phyloP scores from a whole-genome alignment of 2,797 vertebrate species.

The Falco columbarius region DNA sequence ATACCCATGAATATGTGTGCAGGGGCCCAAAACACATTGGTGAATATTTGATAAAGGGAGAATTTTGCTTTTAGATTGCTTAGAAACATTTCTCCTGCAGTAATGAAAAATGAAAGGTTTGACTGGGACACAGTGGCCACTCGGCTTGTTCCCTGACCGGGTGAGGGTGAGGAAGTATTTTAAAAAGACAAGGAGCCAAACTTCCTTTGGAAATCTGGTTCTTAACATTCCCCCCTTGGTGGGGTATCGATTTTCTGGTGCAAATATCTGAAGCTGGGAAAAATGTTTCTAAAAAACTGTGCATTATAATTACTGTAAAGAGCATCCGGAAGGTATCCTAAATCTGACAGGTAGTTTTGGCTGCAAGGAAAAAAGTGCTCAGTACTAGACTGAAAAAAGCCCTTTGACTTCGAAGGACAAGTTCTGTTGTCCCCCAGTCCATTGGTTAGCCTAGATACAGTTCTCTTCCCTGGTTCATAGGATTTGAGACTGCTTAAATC shows the following conservation, averaged over 20 bases:
- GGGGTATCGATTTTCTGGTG: background rate
- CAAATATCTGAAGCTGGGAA: background rate
- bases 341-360: conserved; percentile 9
- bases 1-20: background rate
- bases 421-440: background rate
- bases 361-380: conserved; percentile 53
- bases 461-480: background rate
- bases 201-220: background rate
- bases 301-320: background rate
- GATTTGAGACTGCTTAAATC: background rate
- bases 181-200: background rate
- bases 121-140: background rate
- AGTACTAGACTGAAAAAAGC: conserved; percentile 49
- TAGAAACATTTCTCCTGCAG: background rate
- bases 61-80: background rate
- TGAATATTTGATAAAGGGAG: background rate
- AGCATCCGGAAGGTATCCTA: background rate
- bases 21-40: background rate
- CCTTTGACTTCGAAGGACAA: conserved; percentile 27
- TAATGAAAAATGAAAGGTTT: background rate
- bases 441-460: background rate
- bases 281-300: conserved; percentile 4
- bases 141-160: background rate
- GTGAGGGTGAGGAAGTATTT: background rate
- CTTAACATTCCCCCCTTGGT: background rate